These are phyloP conservation scores for Trichosurus vulpecula DNA, from an alignment of 2,797 vertebrate genomes.

Conservation along the genomic window DNA sequence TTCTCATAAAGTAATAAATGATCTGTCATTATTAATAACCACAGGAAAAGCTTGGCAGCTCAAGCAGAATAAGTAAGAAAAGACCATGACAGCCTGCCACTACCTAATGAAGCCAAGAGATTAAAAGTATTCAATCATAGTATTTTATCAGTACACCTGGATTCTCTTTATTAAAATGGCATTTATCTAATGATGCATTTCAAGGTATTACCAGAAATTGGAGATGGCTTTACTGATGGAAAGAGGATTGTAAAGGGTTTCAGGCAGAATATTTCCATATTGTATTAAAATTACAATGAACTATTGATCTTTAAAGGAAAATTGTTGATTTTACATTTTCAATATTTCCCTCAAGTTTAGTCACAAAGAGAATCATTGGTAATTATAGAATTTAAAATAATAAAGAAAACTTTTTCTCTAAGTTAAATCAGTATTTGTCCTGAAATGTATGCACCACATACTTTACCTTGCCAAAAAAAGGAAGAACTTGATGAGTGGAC, in stretches of 20 bases:
- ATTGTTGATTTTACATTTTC: neutral
- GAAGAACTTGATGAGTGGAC: neutral
- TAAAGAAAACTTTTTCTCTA: neutral
- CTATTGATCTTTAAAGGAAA: conserved; percentile 10
- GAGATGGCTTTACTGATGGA: conserved; percentile 7
- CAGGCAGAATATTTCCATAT: conserved; percentile 3
- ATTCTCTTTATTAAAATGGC: conserved; percentile 80
- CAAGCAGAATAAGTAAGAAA: conserved; percentile 73
- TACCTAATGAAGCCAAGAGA: conserved; percentile 76
- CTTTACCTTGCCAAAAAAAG: neutral
- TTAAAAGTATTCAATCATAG: conserved; percentile 74
- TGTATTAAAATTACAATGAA: neutral
- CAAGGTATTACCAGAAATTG: conserved; percentile 55
- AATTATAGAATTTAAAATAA: neutral
- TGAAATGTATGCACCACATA: neutral
- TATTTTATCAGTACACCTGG: conserved; percentile 70
- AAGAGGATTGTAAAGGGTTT: conserved; percentile 20
- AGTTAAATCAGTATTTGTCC: neutral
- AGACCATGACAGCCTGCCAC: conserved; percentile 55
- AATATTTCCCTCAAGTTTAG: neutral
- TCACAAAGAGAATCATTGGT: neutral
- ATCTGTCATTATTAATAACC: conserved; percentile 76
- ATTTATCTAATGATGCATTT: conserved; percentile 75
- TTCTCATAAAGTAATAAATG: conserved; percentile 76
- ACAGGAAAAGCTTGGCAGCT: conserved; percentile 69